Conservation (phyloP, 2,797 vertebrate species). For the Clamator glandarius region DNA sequence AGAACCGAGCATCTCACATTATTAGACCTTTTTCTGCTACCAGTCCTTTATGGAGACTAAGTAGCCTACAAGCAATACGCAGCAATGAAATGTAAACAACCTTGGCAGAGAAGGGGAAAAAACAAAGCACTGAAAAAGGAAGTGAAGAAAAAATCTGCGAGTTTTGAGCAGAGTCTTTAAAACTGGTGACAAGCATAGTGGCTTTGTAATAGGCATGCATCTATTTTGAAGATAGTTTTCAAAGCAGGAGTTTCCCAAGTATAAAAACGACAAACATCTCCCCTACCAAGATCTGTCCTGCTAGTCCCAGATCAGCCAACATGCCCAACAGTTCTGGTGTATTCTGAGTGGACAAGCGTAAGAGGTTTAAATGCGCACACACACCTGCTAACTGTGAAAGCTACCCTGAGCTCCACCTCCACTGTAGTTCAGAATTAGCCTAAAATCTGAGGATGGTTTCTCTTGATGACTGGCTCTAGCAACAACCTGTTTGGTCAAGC, state of each 20-base stretch:
- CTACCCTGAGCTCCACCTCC: not conserved
- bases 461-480: not conserved
- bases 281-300: not conserved
- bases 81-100: conserved; percentile 15
- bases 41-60: not conserved
- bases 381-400: not conserved
- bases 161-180: not conserved
- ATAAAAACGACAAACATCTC: not conserved
- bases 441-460: not conserved
- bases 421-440: not conserved
- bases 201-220: not conserved
- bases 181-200: not conserved
- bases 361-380: not conserved
- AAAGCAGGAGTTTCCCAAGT: not conserved
- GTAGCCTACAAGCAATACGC: not conserved
- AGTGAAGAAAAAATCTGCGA: not conserved
- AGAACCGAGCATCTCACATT: conserved; percentile 35
- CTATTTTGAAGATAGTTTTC: not conserved
- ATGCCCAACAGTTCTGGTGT: not conserved
- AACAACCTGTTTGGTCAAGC: not conserved
- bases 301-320: not conserved
- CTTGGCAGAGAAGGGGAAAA: not conserved
- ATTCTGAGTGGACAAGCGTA: not conserved
- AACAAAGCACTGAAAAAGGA: not conserved
- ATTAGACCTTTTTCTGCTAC: not conserved